A percentile compares a stretch with the other conserved stretches of the same genome.
Conservation (phyloP, 2,113 vertebrate species). For the Promerops cafer region DNA sequence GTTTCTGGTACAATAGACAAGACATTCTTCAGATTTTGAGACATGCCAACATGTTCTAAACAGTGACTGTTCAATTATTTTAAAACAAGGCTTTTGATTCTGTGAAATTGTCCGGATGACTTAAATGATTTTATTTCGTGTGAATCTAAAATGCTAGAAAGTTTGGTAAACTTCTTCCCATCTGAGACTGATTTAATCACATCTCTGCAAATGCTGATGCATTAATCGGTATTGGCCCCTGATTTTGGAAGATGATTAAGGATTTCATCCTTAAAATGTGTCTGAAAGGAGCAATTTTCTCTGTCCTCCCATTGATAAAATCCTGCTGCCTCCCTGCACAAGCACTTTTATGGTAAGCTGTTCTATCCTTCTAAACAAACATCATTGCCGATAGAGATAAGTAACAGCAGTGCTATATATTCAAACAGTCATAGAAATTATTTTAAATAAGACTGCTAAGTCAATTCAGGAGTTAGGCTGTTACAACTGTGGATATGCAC, state of each 20-base stretch:
- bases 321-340: not conserved
- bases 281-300: not conserved
- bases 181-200: not conserved
- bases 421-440: not conserved
- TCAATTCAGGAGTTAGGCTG: not conserved
- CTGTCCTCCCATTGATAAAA: not conserved
- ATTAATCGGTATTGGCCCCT: not conserved
- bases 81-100: not conserved
- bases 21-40: not conserved
- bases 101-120: not conserved
- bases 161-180: not conserved
- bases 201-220: not conserved
- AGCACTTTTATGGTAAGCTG: not conserved
- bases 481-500: not conserved
- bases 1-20: not conserved
- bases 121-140: not conserved
- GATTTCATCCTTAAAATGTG: not conserved
- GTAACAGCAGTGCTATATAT: not conserved
- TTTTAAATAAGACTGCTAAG: not conserved
- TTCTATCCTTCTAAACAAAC: not conserved
- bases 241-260: not conserved
- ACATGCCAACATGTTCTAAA: not conserved
- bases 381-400: not conserved
- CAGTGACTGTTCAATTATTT: not conserved
- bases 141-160: not conserved